phyloP scores from a whole-genome alignment of 1,140 invertebrate genomes.

The Mesaphorura yosii region DNA sequence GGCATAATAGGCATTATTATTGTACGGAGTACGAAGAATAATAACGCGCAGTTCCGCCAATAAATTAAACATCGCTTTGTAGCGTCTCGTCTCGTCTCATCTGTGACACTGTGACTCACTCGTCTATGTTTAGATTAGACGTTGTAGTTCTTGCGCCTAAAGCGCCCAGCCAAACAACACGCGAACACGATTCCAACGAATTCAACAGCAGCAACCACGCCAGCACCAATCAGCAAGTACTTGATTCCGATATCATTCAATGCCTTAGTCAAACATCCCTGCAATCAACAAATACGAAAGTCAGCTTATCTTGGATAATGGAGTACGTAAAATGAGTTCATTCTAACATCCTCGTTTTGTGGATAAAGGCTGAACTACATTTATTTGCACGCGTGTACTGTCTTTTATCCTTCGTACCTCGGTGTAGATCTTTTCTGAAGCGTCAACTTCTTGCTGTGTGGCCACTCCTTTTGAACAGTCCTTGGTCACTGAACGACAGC shows the following conservation, averaged over 20 bases:
- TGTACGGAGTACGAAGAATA: too few species aligned
- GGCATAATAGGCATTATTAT: too few species aligned
- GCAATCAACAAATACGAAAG: background rate
- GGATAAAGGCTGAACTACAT: background rate
- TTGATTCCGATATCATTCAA: slow-evolving; percentile 9
- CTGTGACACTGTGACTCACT: too few species aligned
- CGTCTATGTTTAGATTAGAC: background rate
- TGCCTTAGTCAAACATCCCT: slow-evolving; percentile 18
- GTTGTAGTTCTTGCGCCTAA: slow-evolving; percentile 16
- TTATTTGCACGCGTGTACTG: background rate
- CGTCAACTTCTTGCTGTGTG: background rate
- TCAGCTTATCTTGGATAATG: background rate
- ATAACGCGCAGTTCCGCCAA: too few species aligned
- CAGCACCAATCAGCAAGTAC: slow-evolving; percentile 5
- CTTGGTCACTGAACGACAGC: background rate
- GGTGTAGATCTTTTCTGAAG: background rate
- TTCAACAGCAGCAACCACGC: slow-evolving; percentile 11
- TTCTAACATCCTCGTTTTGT: background rate
- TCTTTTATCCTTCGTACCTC: background rate
- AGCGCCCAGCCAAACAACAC: slow-evolving; percentile 21
- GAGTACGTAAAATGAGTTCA: background rate
- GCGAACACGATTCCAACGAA: slow-evolving; percentile 20
- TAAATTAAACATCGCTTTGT: too few species aligned
- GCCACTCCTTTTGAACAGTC: slow-evolving; percentile 1
- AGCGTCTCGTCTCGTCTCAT: too few species aligned